A percentile compares a stretch with the other conserved stretches of the same genome.
These are phyloP conservation scores for Dunckerocampus dactyliophorus DNA, from an alignment of 2,113 vertebrate genomes.

Conservation along the genomic window DNA sequence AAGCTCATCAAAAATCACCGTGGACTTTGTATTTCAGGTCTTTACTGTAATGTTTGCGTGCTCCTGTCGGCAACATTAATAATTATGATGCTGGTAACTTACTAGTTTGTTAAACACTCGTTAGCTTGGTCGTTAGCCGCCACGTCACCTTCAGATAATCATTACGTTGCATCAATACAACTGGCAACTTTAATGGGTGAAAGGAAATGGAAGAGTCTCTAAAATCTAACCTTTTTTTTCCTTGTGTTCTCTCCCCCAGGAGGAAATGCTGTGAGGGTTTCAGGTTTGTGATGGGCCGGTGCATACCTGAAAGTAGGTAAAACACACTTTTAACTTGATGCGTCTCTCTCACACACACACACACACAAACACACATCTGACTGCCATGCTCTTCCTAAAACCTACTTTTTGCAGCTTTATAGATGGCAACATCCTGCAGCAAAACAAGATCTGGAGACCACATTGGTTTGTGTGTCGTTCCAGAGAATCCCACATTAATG, in stretches of 20 bases:
- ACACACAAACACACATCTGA: constrained; percentile 9
- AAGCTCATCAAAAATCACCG: no score
- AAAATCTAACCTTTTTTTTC: background rate
- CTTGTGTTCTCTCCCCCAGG: constrained; percentile 48
- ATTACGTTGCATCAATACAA: no score
- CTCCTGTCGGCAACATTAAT: no score
- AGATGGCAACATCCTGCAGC: constrained; percentile 9
- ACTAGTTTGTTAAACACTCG: no score
- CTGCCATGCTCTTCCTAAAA: background rate
- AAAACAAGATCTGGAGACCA: constrained; percentile 8
- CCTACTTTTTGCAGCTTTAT: background rate
- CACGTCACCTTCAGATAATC: no score
- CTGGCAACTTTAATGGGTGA: background rate
- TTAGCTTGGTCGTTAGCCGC: no score
- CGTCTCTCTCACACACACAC: background rate
- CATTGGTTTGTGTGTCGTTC: background rate
- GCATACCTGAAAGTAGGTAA: constrained; percentile 78
- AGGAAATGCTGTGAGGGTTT: constrained; percentile 78
- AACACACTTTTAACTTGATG: constrained; percentile 15
- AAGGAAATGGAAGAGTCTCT: no score
- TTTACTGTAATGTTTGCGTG: background rate
- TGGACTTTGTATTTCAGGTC: background rate
- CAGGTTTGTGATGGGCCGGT: constrained; percentile 79
- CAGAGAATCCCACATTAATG: background rate
- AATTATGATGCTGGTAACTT: no score